These are phyloP conservation scores for Callorhinus ursinus DNA, from an alignment of 2,113 vertebrate species.

Conservation along the genomic window DNA sequence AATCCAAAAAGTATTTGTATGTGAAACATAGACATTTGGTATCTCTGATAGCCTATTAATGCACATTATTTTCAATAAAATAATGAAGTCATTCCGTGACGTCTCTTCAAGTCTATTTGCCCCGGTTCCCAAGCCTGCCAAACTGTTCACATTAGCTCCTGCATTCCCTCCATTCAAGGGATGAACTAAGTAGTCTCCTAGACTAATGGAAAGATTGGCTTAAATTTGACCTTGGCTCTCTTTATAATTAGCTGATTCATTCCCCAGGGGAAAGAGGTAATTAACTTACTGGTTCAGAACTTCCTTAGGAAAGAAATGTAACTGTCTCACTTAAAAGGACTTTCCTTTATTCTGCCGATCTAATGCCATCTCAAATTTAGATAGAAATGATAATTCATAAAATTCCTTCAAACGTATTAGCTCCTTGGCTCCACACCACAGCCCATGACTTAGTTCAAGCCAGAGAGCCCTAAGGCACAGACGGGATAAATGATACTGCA, in stretches of 20 bases:
- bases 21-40: background rate
- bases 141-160: conserved; percentile 5
- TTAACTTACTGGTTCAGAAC: conserved; percentile 72
- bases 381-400: conserved; percentile 43
- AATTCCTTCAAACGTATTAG: conserved; percentile 44
- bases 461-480: background rate
- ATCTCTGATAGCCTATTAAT: background rate
- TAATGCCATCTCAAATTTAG: conserved; percentile 40
- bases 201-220: conserved; percentile 69
- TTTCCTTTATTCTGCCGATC: conserved; percentile 47
- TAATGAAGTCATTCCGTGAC: conserved; percentile 8
- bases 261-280: conserved; percentile 61
- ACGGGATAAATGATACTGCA: background rate
- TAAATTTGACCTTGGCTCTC: conserved; percentile 71
- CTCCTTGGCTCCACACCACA: background rate
- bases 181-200: conserved; percentile 50
- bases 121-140: background rate
- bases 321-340: conserved; percentile 56
- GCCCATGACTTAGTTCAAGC: conserved; percentile 16
- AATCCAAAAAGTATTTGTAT: conserved; percentile 30
- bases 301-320: conserved; percentile 69
- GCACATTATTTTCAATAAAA: conserved; percentile 30
- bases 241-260: conserved; percentile 74
- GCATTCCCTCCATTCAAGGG: background rate
- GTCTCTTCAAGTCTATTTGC: background rate